Conservation (phyloP, 2,888 invertebrate species). For the Micropterix aruncella region DNA sequence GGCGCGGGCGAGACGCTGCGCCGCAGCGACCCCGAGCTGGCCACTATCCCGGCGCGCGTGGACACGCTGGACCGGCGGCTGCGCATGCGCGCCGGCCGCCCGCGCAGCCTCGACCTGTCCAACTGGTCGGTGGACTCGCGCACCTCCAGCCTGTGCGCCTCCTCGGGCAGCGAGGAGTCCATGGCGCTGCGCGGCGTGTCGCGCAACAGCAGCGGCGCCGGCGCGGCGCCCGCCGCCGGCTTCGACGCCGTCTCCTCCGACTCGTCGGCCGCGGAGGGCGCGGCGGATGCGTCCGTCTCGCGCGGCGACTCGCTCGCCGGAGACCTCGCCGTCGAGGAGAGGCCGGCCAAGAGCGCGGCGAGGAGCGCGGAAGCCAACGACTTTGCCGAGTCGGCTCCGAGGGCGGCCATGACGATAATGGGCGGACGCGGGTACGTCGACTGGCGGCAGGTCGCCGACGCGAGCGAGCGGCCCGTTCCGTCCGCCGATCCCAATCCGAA, state of each 20-base stretch:
- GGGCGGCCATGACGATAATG: slow-evolving; percentile 74
- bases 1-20: slow-evolving; percentile 62
- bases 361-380: slow-evolving; percentile 30
- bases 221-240: slow-evolving; percentile 42
- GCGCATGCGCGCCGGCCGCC: slow-evolving; percentile 70
- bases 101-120: slow-evolving; percentile 67
- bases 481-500: slow-evolving; percentile 60
- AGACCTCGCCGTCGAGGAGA: slow-evolving; percentile 15
- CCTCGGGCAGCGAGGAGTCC: slow-evolving; percentile 77
- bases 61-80: slow-evolving; percentile 68
- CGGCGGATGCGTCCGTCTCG: slow-evolving; percentile 20
- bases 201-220: slow-evolving; percentile 62
- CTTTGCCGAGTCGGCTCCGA: slow-evolving; percentile 33
- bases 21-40: slow-evolving; percentile 72
- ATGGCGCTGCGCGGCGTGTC: slow-evolving; percentile 62
- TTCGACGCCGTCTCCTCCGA: slow-evolving; percentile 30
- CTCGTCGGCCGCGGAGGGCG: slow-evolving; percentile 24
- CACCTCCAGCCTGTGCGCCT: slow-evolving; percentile 67
- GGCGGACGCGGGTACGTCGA: slow-evolving; percentile 82
- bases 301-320: slow-evolving; percentile 21
- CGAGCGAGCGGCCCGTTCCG: slow-evolving; percentile 37
- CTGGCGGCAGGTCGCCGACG: slow-evolving; percentile 63
- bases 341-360: slow-evolving; percentile 21
- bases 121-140: slow-evolving; percentile 83
- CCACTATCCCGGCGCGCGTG: slow-evolving; percentile 70